phyloP scores from a whole-genome alignment of 1,140 invertebrate genomes.

The Drosophila quadrilineata region DNA sequence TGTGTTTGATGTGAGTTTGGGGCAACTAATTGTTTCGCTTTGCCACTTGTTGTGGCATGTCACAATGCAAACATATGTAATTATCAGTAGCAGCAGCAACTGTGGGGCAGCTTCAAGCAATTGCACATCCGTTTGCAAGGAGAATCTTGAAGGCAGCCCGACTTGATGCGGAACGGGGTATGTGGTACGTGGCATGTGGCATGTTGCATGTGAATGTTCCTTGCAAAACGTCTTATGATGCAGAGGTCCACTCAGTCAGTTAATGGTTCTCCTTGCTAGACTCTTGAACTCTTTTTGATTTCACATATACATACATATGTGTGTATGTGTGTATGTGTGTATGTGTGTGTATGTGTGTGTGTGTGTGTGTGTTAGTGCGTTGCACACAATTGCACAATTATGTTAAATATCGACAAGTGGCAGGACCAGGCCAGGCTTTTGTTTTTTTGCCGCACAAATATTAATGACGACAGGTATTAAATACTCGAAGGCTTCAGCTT shows the following conservation, averaged over 20 bases:
- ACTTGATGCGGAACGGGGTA: no score
- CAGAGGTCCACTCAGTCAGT: no score
- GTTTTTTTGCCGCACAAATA: conserved; percentile 47
- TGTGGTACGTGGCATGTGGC: no score
- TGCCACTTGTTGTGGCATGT: not conserved
- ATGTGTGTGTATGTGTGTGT: not conserved
- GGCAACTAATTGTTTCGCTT: no score
- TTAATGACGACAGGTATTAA: conserved; percentile 64
- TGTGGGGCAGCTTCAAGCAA: conserved; percentile 33
- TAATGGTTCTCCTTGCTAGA: no score
- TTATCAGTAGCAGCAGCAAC: not conserved
- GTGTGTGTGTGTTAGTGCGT: conserved; percentile 7
- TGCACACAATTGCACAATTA: conserved; percentile 74
- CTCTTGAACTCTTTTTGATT: conserved; percentile 78
- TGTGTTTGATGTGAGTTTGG: no score
- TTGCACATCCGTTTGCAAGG: conserved; percentile 52
- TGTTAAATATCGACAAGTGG: conserved; percentile 78
- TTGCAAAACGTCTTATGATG: no score
- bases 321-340: not conserved
- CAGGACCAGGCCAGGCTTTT: conserved; percentile 45
- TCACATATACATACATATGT: conserved; percentile 5
- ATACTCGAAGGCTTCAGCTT: conserved; percentile 61
- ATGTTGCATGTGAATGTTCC: no score
- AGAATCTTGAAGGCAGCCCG: conserved; percentile 51
- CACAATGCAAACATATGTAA: not conserved